Percentiles rank a stretch among this genome's conserved stretches.
phyloP scores from a whole-genome alignment of 2,888 invertebrate genomes.

The Onchidella celtica region DNA sequence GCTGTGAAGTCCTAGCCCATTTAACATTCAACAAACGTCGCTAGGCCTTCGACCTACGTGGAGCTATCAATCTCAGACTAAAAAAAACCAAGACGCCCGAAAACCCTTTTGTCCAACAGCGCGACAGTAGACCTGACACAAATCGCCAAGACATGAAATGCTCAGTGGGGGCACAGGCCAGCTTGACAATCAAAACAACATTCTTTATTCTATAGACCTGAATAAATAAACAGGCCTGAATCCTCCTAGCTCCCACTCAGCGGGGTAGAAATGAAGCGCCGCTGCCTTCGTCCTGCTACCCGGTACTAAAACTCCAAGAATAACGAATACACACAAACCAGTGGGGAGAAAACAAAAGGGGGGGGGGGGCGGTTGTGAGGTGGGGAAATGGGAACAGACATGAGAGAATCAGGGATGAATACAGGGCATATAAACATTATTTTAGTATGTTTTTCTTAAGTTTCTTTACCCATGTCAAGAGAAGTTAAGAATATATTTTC shows the following conservation, averaged over 20 bases:
- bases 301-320: no score
- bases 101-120: not conserved
- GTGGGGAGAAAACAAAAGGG: no score
- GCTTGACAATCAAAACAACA: not conserved
- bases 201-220: not conserved
- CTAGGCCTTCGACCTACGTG: not conserved
- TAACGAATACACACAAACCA: no score
- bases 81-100: not conserved
- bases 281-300: no score
- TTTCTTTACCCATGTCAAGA: no score
- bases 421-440: no score
- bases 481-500: no score
- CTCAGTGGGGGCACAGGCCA: not conserved
- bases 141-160: not conserved
- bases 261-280: not conserved
- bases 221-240: conserved; percentile 5
- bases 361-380: no score
- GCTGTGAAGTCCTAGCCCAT: not conserved
- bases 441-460: no score
- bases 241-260: not conserved
- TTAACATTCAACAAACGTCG: not conserved
- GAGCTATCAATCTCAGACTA: not conserved
- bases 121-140: not conserved
- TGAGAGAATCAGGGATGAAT: no score
- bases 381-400: no score